A percentile compares a stretch with the other conserved stretches of the same genome.
phyloP scores from a whole-genome alignment of 2,113 vertebrate genomes.

The Picathartes gymnocephalus region DNA sequence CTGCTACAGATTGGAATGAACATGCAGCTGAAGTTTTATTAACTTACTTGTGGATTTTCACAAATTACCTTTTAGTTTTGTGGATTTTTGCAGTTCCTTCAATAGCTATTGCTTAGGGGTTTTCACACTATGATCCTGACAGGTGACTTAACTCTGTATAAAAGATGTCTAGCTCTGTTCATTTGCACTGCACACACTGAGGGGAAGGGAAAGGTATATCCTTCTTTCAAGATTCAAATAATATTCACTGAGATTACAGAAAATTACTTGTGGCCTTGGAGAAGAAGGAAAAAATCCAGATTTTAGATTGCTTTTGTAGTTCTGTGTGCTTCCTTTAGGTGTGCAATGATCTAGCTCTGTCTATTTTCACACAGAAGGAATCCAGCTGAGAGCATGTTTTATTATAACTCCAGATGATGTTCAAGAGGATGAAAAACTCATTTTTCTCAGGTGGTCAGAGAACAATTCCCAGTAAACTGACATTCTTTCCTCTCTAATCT shows the following conservation, averaged over 20 bases:
- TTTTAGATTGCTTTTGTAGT: not conserved
- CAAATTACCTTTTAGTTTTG: not conserved
- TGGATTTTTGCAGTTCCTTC: not conserved
- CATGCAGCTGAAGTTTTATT: not conserved
- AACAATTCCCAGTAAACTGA: not conserved
- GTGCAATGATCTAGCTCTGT: not conserved
- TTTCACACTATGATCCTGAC: not conserved
- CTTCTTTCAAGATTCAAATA: not conserved
- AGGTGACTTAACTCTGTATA: not conserved
- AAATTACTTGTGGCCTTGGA: not conserved
- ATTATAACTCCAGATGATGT: conserved; percentile 29
- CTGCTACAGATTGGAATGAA: not conserved
- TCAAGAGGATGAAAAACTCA: not conserved
- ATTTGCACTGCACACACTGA: not conserved
- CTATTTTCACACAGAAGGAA: conserved; percentile 29
- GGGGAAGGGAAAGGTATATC: not conserved
- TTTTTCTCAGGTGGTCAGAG: conserved; percentile 23
- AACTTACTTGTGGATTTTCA: not conserved
- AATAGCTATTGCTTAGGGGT: not conserved
- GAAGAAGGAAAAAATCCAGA: not conserved
- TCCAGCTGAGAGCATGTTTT: conserved; percentile 31
- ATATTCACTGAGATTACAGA: not conserved
- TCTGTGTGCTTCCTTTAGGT: not conserved
- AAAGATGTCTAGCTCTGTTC: not conserved
- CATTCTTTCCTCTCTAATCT: not conserved